Conservation (phyloP, 2,797 vertebrate genomes). For the Fistularia tabacaria region DNA sequence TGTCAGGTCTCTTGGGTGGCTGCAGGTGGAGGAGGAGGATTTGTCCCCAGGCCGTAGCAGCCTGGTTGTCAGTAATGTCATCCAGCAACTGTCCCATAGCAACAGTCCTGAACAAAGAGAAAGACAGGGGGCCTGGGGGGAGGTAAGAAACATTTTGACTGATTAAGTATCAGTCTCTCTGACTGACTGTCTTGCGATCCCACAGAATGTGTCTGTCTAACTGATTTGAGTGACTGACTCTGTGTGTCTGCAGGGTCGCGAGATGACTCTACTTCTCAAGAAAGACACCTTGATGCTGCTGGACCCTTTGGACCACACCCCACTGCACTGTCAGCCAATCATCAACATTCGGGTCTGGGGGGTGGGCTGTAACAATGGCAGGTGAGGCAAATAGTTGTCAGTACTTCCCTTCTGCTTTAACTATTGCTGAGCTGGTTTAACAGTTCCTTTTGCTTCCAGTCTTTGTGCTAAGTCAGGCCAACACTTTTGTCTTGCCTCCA, state of each 20-base stretch:
- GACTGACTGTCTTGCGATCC: background rate
- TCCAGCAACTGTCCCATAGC: slow-evolving; percentile 91
- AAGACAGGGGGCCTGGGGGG: slow-evolving; percentile 73
- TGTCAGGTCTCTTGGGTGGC: slow-evolving; percentile 91
- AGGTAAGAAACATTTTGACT: slow-evolving; percentile 71
- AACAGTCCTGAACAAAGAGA: slow-evolving; percentile 70
- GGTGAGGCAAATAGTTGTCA: slow-evolving; percentile 69
- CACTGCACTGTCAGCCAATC: slow-evolving; percentile 91
- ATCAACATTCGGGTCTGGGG: slow-evolving; percentile 96
- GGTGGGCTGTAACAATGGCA: slow-evolving; percentile 93
- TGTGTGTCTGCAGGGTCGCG: slow-evolving; percentile 78
- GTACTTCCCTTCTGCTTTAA: background rate
- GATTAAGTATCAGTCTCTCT: background rate
- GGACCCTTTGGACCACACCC: slow-evolving; percentile 87
- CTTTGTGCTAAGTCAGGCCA: background rate
- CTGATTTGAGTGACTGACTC: background rate
- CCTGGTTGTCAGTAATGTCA: slow-evolving; percentile 91
- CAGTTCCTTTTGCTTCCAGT: background rate
- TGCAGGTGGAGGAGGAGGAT: slow-evolving; percentile 94
- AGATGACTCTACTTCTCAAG: slow-evolving; percentile 93
- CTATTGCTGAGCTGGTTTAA: too few relatives aligned
- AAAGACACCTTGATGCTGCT: slow-evolving; percentile 90
- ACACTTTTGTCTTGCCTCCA: too few relatives aligned
- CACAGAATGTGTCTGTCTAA: background rate
- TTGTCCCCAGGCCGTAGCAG: slow-evolving; percentile 92